phyloP scores from a whole-genome alignment of 1,140 invertebrate genomes.

The Oedothorax gibbosus region DNA sequence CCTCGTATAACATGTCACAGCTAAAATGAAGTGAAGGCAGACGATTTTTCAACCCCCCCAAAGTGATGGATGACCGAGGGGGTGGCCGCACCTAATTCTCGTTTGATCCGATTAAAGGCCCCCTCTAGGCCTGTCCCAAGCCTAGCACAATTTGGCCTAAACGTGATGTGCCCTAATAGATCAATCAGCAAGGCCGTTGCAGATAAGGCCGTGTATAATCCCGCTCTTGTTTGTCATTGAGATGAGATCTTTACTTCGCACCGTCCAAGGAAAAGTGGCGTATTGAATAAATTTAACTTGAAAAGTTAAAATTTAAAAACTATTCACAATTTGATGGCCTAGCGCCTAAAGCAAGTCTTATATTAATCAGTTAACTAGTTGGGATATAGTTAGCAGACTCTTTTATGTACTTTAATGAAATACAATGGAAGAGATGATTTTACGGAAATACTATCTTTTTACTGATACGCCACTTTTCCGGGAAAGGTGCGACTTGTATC shows the following conservation, averaged over 20 bases:
- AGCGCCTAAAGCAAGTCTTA: too few relatives aligned
- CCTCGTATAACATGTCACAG: constrained; percentile 53
- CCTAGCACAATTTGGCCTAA: constrained; percentile 50
- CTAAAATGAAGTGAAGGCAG: constrained; percentile 49
- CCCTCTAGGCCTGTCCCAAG: constrained; percentile 6
- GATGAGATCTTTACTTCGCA: constrained; percentile 17
- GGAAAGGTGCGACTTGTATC: too few relatives aligned
- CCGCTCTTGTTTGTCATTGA: constrained; percentile 39
- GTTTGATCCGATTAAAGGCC: constrained; percentile 59
- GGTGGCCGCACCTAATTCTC: constrained; percentile 52
- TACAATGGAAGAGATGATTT: too few relatives aligned
- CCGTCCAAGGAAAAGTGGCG: too few relatives aligned
- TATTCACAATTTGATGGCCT: too few relatives aligned
- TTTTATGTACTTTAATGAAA: too few relatives aligned
- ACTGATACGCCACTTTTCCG: too few relatives aligned
- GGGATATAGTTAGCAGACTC: too few relatives aligned
- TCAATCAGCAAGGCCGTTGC: constrained; percentile 23
- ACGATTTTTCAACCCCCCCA: constrained; percentile 23
- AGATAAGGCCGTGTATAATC: constrained; percentile 36
- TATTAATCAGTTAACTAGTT: too few relatives aligned
- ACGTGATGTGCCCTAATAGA: constrained; percentile 50
- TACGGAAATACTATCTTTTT: too few relatives aligned
- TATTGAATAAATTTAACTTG: too few relatives aligned
- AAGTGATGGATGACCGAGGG: constrained; percentile 53
- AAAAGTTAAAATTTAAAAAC: too few relatives aligned